Evolutionary conservation across 2,113 vertebrate genomes (phyloP), one percentile per base, ranked within the genome.

Genomic region (Phasianus colchicus): DNA sequence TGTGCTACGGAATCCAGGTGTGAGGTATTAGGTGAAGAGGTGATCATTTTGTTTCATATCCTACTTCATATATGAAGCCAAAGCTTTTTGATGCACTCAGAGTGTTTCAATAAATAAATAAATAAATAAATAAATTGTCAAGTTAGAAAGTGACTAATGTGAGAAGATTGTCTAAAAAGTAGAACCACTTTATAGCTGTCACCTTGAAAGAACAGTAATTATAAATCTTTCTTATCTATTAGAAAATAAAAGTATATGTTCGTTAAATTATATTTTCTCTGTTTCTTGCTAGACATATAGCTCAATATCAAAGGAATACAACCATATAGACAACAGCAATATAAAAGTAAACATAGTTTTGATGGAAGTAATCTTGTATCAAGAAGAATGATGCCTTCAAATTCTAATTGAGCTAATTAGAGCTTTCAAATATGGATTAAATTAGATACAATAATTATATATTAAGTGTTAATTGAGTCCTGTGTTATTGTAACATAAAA

Each of bases 371-470:
- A 84, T 52, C 74, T 82, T 27, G 21, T 79, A 58, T 82, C 34
- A 77, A 74, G 45, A 94, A 79, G 29, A 93, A 67, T 69, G 2
- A 78, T 75, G 89, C 84, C 73, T 61, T 87, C 75, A 91, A 82
- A 65, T 52, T 72, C 71, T 75, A 75, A 72, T 81, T 60, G 78
- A 72, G 16, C 6, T 61, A 71, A 95, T 79, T 92, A 91, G 6
- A 58, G 7, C 20, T 47, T 84, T 71, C 74, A 84, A 72, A 16
- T 71, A 55, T 64, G n/a, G 42, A 71, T 90, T 88, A 45, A 25
- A 71, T 15, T 36, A 42, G 29, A 75, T 55, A 86, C 87, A 88
- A 88, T 83, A 86, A 83, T 80, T 76, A 52, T 58, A 81, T 73
- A 77, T 65, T 75, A 73, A 52, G 2, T 54, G 22, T 34, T 81